Evolutionary conservation across 1,140 invertebrate genomes (phyloP).

Genomic region (Caenorhabditis remanei): DNA sequence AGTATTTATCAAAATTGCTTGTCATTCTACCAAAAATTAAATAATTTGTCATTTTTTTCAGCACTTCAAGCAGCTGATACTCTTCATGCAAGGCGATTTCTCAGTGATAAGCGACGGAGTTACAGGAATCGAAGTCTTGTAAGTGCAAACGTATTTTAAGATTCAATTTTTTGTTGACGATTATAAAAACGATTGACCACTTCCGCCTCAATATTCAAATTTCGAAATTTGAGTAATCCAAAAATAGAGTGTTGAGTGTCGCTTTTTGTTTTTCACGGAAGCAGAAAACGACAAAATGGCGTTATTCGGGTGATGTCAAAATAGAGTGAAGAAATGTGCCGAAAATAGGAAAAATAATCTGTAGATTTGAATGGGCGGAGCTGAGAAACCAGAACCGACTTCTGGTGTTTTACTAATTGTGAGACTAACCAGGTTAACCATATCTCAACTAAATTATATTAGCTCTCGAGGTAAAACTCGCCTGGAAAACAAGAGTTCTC

Average conservation of each 20-base stretch:
- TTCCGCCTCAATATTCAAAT: not conserved
- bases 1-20: not conserved
- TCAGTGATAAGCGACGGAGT: conserved; percentile 54
- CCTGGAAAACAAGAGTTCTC: not conserved
- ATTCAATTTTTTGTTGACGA: not conserved
- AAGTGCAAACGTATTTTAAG: not conserved
- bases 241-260: conserved; percentile 31
- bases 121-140: conserved; percentile 62
- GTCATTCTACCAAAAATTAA: not conserved
- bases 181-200: not conserved
- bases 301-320: conserved; percentile 29
- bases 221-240: not conserved
- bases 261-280: conserved; percentile 28
- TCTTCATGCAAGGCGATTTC: conserved; percentile 56
- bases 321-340: not conserved
- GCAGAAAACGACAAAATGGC: not conserved
- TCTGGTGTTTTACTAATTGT: not conserved
- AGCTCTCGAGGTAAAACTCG: not conserved
- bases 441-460: no score
- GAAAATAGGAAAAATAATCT: not conserved
- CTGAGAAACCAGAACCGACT: not conserved
- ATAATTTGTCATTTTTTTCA: conserved; percentile 20
- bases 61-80: conserved; percentile 46
- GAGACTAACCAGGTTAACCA: not conserved
- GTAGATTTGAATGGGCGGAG: not conserved